Conservation (phyloP, 1,140 invertebrate genomes). For the Pararge aegeria region DNA sequence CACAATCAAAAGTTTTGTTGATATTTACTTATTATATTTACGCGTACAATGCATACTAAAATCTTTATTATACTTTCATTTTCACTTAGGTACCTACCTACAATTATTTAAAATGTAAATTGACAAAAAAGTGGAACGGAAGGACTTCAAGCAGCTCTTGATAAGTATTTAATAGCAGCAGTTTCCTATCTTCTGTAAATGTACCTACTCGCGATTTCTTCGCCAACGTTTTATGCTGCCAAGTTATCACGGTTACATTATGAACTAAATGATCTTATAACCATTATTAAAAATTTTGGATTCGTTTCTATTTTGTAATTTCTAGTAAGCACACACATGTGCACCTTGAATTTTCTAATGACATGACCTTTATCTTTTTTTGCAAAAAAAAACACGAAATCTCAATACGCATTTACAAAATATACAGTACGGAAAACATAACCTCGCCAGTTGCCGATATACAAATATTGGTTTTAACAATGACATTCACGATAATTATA, state of each 20-base stretch:
- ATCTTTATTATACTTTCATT: neutral
- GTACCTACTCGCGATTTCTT: neutral
- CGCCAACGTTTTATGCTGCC: neutral
- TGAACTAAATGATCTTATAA: too few relatives aligned
- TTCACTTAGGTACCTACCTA: too few relatives aligned
- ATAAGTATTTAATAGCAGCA: slow-evolving; percentile 12
- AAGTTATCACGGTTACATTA: neutral
- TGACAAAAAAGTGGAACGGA: slow-evolving; percentile 15
- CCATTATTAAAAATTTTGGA: too few relatives aligned
- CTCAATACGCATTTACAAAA: too few relatives aligned
- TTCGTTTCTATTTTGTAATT: too few relatives aligned
- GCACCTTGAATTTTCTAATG: too few relatives aligned
- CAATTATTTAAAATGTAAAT: slow-evolving; percentile 2
- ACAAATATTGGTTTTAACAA: neutral
- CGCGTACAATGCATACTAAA: too few relatives aligned
- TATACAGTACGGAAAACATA: neutral
- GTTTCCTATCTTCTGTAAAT: slow-evolving; percentile 1
- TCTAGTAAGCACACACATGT: too few relatives aligned
- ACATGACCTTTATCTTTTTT: neutral
- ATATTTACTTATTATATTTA: too few relatives aligned
- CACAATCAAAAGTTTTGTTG: too few relatives aligned
- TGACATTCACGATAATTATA: neutral
- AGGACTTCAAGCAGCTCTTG: slow-evolving; percentile 11
- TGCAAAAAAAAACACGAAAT: neutral
- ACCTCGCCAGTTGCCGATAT: neutral